Evolutionary conservation across 2,888 invertebrate genomes (phyloP).

Genomic region (Argyra leucocephala): DNA sequence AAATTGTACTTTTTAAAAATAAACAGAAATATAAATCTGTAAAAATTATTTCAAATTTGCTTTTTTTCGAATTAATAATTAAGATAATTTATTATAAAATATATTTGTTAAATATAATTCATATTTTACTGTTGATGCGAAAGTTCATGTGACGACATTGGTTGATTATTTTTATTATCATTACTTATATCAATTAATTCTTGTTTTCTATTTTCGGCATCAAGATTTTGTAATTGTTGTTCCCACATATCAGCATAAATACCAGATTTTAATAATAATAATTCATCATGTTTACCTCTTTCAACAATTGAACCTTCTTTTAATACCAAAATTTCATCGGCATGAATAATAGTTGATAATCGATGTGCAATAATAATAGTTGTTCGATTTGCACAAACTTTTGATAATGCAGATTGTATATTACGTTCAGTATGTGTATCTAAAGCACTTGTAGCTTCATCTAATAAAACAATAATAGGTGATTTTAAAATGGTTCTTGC

Average conservation of each 20-base stretch:
- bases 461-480: constrained; percentile 80
- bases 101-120: too few relatives aligned
- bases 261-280: constrained; percentile 61
- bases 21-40: too few relatives aligned
- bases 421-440: constrained; percentile 95
- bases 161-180: neutral
- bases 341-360: constrained; percentile 87
- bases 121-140: too few relatives aligned
- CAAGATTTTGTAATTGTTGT: constrained; percentile 56
- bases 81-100: too few relatives aligned
- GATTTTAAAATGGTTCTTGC: constrained; percentile 89
- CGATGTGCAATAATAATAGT: constrained; percentile 92
- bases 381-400: constrained; percentile 81
- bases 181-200: neutral
- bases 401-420: constrained; percentile 75
- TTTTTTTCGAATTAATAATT: too few relatives aligned
- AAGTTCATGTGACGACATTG: neutral
- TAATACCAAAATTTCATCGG: constrained; percentile 87
- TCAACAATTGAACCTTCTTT: constrained; percentile 87
- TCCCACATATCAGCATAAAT: constrained; percentile 89
- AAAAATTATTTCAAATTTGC: too few relatives aligned
- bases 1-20: too few relatives aligned
- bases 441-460: constrained; percentile 91
- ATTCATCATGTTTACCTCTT: constrained; percentile 63
- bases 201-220: constrained; percentile 26